Percentiles rank a stretch among this genome's conserved stretches.
Conservation (phyloP, 2,113 vertebrate species). For the Rattus norvegicus region GRCr8 NC_086034.1:84549001-84549500, state of each 20-base stretch:
- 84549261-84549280: background rate
- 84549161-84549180: background rate
- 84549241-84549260: too few species aligned
- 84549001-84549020: background rate
- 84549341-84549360: background rate
- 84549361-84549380: background rate
- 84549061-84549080: constrained; percentile 63
- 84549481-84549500: background rate
- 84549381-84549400: background rate
- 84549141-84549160: constrained; percentile 62
- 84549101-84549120: constrained; percentile 53
- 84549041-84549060: background rate
- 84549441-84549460: accelerated
- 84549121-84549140: constrained; percentile 49
- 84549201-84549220: background rate
- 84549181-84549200: background rate
- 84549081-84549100: constrained; percentile 47
- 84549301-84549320: background rate
- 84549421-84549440: background rate
- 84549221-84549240: background rate
- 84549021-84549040: background rate
- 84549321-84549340: background rate
- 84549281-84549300: background rate
- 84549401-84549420: background rate
- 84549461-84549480: accelerated